A percentile compares a stretch with the other conserved stretches of the same genome.
These are phyloP conservation scores for Neolamprologus fasciatus DNA, from an alignment of 2,113 vertebrate genomes.

Conservation along the genomic window DNA sequence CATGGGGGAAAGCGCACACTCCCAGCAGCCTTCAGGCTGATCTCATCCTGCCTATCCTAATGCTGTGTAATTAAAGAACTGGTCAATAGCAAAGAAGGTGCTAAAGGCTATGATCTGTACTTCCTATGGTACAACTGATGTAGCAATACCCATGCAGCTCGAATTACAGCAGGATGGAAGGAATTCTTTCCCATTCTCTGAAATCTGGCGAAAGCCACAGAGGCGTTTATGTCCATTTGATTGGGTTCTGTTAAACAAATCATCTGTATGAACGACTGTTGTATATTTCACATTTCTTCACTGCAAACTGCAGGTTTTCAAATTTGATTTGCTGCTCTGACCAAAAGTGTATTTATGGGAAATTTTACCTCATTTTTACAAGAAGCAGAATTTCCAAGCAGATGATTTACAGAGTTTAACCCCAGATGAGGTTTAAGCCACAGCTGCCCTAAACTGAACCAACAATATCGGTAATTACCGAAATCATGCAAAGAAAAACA, in stretches of 20 bases:
- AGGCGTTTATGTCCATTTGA: neutral
- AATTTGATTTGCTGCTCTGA: neutral
- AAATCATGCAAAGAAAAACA: neutral
- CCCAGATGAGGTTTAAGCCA: neutral
- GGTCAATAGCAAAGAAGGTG: constrained; percentile 61
- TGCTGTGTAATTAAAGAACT: constrained; percentile 65
- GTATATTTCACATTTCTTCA: neutral
- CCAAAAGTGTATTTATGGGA: neutral
- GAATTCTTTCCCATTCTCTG: neutral
- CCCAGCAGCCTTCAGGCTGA: constrained; percentile 61
- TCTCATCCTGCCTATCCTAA: constrained; percentile 58
- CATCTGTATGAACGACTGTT: neutral
- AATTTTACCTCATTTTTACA: neutral
- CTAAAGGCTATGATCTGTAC: constrained; percentile 43
- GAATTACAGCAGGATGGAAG: neutral
- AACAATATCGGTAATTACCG: neutral
- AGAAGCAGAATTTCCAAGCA: neutral
- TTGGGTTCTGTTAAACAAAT: neutral
- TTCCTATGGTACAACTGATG: neutral
- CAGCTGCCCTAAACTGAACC: neutral
- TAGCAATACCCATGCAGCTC: neutral
- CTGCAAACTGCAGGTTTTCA: neutral
- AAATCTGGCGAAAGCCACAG: neutral
- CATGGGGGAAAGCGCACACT: constrained; percentile 57
- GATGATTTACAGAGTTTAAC: neutral